Conservation (phyloP, 2,113 vertebrate genomes). For the Ctenodactylus gundi region DNA sequence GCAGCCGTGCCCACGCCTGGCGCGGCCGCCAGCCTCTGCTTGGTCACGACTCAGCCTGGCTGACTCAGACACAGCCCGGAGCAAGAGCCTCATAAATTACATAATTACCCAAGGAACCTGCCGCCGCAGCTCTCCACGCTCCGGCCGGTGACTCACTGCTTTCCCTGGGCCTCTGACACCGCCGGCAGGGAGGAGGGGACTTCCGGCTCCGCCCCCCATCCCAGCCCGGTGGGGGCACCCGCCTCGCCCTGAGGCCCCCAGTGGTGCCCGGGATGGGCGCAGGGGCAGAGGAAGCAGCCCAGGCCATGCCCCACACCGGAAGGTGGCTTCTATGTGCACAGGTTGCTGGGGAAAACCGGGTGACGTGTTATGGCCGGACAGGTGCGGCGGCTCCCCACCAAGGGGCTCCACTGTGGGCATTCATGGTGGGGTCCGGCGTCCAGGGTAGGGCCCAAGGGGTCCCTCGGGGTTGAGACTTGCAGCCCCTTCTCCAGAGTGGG, state of each 20-base stretch:
- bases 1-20: slow-evolving; percentile 26
- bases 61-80: slow-evolving; percentile 62
- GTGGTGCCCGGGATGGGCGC: neutral
- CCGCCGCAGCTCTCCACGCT: neutral
- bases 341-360: too few species aligned
- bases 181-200: neutral
- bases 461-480: neutral
- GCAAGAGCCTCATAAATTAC: slow-evolving; percentile 54
- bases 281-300: neutral
- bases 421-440: too few species aligned
- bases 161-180: neutral
- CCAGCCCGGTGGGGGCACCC: too few species aligned
- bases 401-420: too few species aligned
- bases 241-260: neutral
- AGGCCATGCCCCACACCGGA: too few species aligned
- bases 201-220: neutral
- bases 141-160: slow-evolving; percentile 61
- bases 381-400: too few species aligned
- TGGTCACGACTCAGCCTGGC: slow-evolving; percentile 71
- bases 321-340: too few species aligned
- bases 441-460: neutral
- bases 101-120: slow-evolving; percentile 62
- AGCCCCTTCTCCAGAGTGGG: neutral
- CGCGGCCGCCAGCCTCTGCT: slow-evolving; percentile 6
- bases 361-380: too few species aligned